Base-by-base conservation (phyloP, 2,888 invertebrate genomes). In the Leucophora obtusa region DNA sequence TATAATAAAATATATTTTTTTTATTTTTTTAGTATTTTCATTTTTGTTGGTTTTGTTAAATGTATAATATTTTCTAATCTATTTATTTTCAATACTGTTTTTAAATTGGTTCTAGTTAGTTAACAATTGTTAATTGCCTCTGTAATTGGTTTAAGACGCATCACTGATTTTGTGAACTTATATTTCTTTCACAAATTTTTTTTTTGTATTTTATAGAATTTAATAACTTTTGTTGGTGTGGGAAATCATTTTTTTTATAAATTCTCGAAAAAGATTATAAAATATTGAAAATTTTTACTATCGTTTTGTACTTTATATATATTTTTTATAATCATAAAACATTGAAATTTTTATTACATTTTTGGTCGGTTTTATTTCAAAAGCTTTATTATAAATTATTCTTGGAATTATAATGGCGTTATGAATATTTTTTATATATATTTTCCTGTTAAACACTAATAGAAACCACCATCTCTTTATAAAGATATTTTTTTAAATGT, bases 31-130 rank as follows among this genome's bases (percentile, higher is more conserved):
- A 60, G 28, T 14, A 6, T 21, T 60, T 38, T 35, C 3, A 28
- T n/a, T n/a, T n/a, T n/a, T n/a, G 24, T 60, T 43, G 38, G 11
- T 15, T 51, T 54, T 24, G 14, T 14, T 33, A 15, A 33, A 18
- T 24, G 0, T 24, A 47, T 47, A 62, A 21, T 70, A 56, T 56
- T 72, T 76, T 70, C 70, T 81, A 81, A 81, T 77, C 69, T 70
- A 33, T 47, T 47, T 60, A 11, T 50, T 47, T 69, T 24, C 15
- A 66, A 53, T 56, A 28, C 50, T 62, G 65, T 60, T 79, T 86
- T 87, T 85, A 85, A 87, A 88, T 88, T 87, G 86, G 87, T 88
- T 88, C 86, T 88, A 87, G 86, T 87, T 87, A 86, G 88, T 88
- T 88, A 84, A 85, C 83, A 79, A 84, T 87, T 82, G 87, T 87